Evolutionary conservation across 2,888 invertebrate species (phyloP).

Genomic region (Aproaerema taeniolella): DNA sequence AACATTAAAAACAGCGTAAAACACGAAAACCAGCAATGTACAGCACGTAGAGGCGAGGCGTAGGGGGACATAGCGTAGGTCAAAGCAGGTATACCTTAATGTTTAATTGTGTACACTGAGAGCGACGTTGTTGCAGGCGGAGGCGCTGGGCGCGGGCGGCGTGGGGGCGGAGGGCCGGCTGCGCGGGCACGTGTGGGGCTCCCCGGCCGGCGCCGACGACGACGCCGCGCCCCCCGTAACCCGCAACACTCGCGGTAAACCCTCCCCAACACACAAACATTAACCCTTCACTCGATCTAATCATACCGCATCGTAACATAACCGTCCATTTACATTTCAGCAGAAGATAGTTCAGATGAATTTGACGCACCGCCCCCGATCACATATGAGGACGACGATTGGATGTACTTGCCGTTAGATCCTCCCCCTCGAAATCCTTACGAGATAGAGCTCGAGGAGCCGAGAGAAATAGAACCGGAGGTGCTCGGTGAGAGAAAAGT

Average conservation of each 20-base stretch:
- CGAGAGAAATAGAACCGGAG: too few relatives aligned
- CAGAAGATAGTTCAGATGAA: conserved; percentile 72
- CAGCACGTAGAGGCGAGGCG: too few relatives aligned
- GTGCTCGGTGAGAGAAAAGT: not conserved
- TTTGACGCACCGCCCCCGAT: conserved; percentile 49
- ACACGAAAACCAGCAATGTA: too few relatives aligned
- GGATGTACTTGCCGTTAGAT: conserved; percentile 62
- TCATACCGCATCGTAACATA: conserved; percentile 36
- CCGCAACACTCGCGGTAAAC: conserved; percentile 53
- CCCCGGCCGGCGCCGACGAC: conserved; percentile 62
- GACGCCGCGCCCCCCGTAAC: conserved; percentile 52
- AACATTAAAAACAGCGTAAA: not conserved
- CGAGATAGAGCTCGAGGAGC: too few relatives aligned
- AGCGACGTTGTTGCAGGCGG: conserved; percentile 48
- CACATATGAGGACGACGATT: conserved; percentile 57
- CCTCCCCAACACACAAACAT: conserved; percentile 41
- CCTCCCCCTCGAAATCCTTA: conserved; percentile 7
- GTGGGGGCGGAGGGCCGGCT: conserved; percentile 37
- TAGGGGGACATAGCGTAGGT: too few relatives aligned
- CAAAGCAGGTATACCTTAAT: too few relatives aligned
- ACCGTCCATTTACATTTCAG: conserved; percentile 70
- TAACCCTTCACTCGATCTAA: conserved; percentile 41
- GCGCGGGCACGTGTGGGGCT: conserved; percentile 68
- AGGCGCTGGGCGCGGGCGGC: conserved; percentile 38
- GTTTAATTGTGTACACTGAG: too few relatives aligned